A percentile compares a stretch with the other conserved stretches of the same genome.
Conservation (phyloP, 2,797 vertebrate species). For the Staurois parvus region DNA sequence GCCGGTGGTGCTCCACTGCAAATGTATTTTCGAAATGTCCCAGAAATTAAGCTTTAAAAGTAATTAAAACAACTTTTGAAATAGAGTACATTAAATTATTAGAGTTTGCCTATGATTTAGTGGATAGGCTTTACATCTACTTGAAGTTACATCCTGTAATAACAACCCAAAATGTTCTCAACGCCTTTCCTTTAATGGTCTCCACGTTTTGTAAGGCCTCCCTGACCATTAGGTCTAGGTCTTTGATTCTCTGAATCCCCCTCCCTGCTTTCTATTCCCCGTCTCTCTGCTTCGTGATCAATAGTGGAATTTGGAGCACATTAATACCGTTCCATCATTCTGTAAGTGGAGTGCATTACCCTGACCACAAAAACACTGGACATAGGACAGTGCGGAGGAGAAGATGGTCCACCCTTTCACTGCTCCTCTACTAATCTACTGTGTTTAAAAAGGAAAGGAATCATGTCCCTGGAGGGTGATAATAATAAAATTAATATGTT, state of each 20-base stretch:
- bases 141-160: too few species aligned
- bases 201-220: too few species aligned
- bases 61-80: too few species aligned
- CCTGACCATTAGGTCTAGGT: too few species aligned
- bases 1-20: too few species aligned
- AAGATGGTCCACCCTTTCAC: slow-evolving; percentile 20
- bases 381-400: slow-evolving; percentile 35
- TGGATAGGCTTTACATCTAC: too few species aligned
- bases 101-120: too few species aligned
- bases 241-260: neutral
- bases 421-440: slow-evolving; percentile 22
- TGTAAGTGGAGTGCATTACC: slow-evolving; percentile 58
- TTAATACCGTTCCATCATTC: slow-evolving; percentile 44
- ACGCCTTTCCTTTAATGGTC: too few species aligned
- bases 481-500: slow-evolving; percentile 21
- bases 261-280: neutral
- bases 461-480: neutral
- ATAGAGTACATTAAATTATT: too few species aligned
- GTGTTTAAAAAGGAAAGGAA: slow-evolving; percentile 13
- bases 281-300: slow-evolving; percentile 28
- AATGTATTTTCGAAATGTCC: too few species aligned
- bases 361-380: slow-evolving; percentile 54
- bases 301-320: slow-evolving; percentile 49
- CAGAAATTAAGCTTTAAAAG: too few species aligned
- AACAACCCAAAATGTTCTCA: too few species aligned